A percentile compares a stretch with the other conserved stretches of the same genome.
phyloP scores from a whole-genome alignment of 2,797 vertebrate genomes.

The Mus caroli region DNA sequence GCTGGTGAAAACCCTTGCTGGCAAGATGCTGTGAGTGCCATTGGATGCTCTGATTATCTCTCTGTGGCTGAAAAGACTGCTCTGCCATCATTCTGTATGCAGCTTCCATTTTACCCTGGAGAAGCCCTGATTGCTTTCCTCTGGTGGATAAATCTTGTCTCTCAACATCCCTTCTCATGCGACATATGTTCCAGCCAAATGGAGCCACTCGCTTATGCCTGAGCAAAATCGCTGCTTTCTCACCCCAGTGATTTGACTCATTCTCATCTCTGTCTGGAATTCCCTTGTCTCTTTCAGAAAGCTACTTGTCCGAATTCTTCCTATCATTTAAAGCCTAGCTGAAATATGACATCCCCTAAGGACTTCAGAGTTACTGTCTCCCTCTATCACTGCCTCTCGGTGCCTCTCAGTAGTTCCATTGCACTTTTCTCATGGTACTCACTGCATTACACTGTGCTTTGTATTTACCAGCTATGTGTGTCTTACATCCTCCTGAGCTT shows the following conservation, averaged over 20 bases:
- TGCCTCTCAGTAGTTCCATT: neutral
- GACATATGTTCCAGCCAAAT: constrained; percentile 50
- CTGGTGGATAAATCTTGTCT: constrained; percentile 54
- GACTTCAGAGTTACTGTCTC: neutral
- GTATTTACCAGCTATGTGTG: neutral
- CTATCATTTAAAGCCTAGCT: constrained; percentile 55
- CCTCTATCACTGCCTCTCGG: neutral
- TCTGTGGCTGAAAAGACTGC: neutral
- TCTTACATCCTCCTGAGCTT: neutral
- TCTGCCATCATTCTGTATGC: neutral
- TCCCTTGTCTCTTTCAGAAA: neutral
- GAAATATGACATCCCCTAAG: neutral
- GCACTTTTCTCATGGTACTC: neutral
- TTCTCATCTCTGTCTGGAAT: constrained; percentile 47
- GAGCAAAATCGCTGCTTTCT: constrained; percentile 13
- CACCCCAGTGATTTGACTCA: constrained; percentile 49
- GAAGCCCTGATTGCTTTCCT: constrained; percentile 3
- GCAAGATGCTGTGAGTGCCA: neutral
- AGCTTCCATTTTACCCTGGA: constrained; percentile 7
- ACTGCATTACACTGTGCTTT: neutral
- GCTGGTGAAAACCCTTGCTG: constrained; percentile 17
- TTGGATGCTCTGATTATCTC: neutral
- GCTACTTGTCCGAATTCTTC: constrained; percentile 52
- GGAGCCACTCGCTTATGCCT: constrained; percentile 4
- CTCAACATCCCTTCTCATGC: constrained; percentile 17